phyloP scores from a whole-genome alignment of 2,797 vertebrate genomes.

The Pogoniulus pusillus region DNA sequence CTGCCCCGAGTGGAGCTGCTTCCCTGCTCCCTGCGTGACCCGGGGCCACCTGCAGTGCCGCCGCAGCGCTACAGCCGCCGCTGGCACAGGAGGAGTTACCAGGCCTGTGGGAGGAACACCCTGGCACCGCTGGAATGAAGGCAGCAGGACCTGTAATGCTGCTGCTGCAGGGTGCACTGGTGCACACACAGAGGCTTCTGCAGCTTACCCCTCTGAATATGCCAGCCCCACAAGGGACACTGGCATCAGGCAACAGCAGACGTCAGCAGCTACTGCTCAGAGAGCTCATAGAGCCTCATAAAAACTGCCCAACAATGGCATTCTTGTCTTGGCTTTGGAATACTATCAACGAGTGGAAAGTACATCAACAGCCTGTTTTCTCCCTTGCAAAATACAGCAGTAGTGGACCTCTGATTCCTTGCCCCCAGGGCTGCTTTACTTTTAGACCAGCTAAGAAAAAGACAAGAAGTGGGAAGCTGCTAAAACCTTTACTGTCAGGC shows the following conservation, averaged over 20 bases:
- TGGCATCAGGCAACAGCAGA: neutral
- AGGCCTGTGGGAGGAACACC: neutral
- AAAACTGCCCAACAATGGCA: neutral
- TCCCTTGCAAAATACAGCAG: neutral
- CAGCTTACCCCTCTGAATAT: neutral
- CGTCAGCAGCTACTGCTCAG: neutral
- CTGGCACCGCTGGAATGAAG: neutral
- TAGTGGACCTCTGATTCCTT: neutral
- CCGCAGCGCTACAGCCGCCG: neutral
- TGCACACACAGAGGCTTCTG: neutral
- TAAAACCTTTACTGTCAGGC: neutral
- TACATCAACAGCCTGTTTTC: conserved; percentile 14
- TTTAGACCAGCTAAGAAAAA: neutral
- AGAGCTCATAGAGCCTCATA: neutral
- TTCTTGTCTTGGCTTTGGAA: conserved; percentile 3
- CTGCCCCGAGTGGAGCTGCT: neutral
- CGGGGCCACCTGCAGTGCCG: neutral
- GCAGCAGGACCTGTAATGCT: neutral
- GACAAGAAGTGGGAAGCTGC: neutral
- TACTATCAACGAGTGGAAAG: neutral
- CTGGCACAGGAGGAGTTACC: neutral
- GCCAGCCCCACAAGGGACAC: fast-evolving
- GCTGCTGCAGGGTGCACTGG: neutral
- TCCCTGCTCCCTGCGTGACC: neutral
- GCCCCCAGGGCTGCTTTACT: neutral